Evolutionary conservation across 30 jellyfish, hydroid and myxozoan species (phyloP), one percentile per base, ranked within the genome.

Genomic region (Aurelia sp.): DNA sequence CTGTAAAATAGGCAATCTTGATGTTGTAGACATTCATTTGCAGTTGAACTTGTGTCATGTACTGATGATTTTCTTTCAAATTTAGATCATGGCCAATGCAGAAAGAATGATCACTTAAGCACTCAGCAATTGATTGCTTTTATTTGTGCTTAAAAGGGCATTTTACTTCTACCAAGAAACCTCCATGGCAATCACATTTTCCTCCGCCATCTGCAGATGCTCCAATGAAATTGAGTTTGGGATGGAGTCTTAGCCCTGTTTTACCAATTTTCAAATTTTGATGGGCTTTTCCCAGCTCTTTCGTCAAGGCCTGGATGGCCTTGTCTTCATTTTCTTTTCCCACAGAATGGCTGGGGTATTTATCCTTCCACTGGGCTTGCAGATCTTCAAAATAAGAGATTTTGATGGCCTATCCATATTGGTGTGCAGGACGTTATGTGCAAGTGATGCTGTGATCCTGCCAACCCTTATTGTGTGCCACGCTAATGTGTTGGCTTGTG

Each of bases 131-230:
- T n/a, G n/a, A n/a, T n/a, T n/a, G n/a, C n/a, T n/a, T n/a, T n/a
- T n/a, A n/a, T n/a, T 27, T 27, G 33, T 2, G 33, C 33, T 72
- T 72, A 35, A 72, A 72, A 40, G 83, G 83, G 67, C 67, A 72
- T 16, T 27, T 72, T 11, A 80, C 60, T 80, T 80, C 90, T 4
- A 80, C 69, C 5, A 80, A 69, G 2, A 80, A 80, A 12, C 15
- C 64, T 6, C 90, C 90, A 62, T 80, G 90, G 68, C 85, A 80
- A 5, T 80, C 82, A 80, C 84, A 80, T 27, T 64, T 22, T 9
- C 67, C 90, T 8, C 30, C n/a, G 16, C 85, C 90, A 80, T 80
- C 90, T 19, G 90, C 82, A 50, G 90, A 80, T 24, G 90, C 90
- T 38, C 90, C 90, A 80, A 80, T 85, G 35, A 80, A 61, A 20